A percentile compares a stretch with the other conserved stretches of the same genome.
These are phyloP conservation scores for Anastrepha obliqua DNA, from an alignment of 1,140 invertebrate species.

Conservation along the genomic window DNA sequence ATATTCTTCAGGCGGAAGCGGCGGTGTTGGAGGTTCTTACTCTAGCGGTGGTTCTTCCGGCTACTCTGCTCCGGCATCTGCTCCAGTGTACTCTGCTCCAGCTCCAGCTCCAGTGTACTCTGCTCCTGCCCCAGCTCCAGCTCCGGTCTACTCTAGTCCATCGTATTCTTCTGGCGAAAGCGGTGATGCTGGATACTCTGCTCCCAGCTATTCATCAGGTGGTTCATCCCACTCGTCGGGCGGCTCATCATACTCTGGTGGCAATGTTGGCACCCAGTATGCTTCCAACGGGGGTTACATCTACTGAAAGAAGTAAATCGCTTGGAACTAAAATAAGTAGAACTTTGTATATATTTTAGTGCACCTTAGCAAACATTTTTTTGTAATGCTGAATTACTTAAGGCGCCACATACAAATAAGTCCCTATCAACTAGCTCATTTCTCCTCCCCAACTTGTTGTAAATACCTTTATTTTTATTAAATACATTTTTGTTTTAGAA, in stretches of 20 bases:
- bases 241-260: conserved; percentile 55
- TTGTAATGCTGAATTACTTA: conserved; percentile 1
- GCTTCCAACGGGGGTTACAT: conserved; percentile 71
- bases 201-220: conserved; percentile 6
- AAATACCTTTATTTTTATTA: not conserved
- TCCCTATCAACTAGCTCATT: conserved; percentile 20
- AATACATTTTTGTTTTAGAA: conserved; percentile 23
- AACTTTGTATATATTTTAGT: not conserved
- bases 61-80: not conserved
- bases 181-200: conserved; percentile 41
- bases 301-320: conserved; percentile 65
- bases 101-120: not conserved
- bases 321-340: conserved; percentile 35
- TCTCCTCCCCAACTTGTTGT: not conserved
- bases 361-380: conserved; percentile 19
- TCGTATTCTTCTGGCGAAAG: not conserved
- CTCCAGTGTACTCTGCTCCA: conserved; percentile 7
- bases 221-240: conserved; percentile 45
- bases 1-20: conserved; percentile 50
- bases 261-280: conserved; percentile 70
- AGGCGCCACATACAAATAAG: not conserved
- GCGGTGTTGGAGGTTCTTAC: conserved; percentile 42
- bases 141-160: conserved; percentile 37
- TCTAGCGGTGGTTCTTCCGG: conserved; percentile 50
- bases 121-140: conserved; percentile 52